Evolutionary conservation across 2,113 vertebrate species (phyloP).

Genomic region (Corydoras maculifer): DNA sequence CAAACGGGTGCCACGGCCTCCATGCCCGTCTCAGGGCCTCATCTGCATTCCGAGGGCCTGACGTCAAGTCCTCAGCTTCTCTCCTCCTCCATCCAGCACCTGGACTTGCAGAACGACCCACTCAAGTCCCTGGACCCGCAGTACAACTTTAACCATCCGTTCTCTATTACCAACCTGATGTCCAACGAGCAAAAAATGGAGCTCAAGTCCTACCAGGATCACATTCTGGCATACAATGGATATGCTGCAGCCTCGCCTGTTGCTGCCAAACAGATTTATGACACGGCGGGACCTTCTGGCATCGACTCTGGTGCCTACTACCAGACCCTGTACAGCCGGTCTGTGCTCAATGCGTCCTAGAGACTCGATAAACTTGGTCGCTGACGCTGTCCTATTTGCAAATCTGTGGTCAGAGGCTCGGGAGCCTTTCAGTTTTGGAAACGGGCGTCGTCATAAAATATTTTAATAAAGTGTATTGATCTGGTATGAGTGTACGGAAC

Average conservation of each 20-base stretch:
- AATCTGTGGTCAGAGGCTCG: too few species aligned
- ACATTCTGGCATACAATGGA: slow-evolving; percentile 71
- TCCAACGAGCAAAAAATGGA: slow-evolving; percentile 83
- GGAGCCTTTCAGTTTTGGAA: too few species aligned
- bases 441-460: too few species aligned
- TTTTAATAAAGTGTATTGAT: too few species aligned
- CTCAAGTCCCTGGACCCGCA: slow-evolving; percentile 81
- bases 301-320: slow-evolving; percentile 79
- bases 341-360: slow-evolving; percentile 79
- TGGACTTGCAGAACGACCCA: slow-evolving; percentile 77
- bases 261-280: slow-evolving; percentile 71
- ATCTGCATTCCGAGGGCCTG: slow-evolving; percentile 64
- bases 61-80: slow-evolving; percentile 62
- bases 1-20: slow-evolving; percentile 47
- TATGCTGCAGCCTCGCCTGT: slow-evolving; percentile 60
- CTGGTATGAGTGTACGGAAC: too few species aligned
- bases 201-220: slow-evolving; percentile 76
- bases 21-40: slow-evolving; percentile 47
- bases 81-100: slow-evolving; percentile 66
- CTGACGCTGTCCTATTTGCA: too few species aligned
- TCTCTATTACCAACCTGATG: slow-evolving; percentile 89
- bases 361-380: not conserved
- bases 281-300: slow-evolving; percentile 57
- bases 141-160: slow-evolving; percentile 89
- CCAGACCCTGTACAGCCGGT: slow-evolving; percentile 82